These are phyloP conservation scores for Hydropsyche betteni DNA, from an alignment of 2,888 invertebrate genomes.

Conservation along the genomic window DNA sequence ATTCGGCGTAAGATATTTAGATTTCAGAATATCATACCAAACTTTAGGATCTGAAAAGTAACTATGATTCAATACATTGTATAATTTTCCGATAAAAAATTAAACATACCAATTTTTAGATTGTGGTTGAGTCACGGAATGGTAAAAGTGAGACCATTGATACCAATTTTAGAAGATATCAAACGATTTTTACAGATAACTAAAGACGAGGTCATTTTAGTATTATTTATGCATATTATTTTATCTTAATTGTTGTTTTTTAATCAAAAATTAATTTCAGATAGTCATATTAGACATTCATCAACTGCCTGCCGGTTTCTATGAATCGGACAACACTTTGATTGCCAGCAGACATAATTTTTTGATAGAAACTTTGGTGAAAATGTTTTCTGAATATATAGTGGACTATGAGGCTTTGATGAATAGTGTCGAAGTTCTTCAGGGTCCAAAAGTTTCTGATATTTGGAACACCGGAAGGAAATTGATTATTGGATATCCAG, in stretches of 20 bases:
- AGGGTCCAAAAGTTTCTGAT: conserved; percentile 63
- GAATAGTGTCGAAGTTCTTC: conserved; percentile 59
- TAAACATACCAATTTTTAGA: conserved; percentile 58
- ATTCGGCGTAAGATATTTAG: conserved; percentile 83
- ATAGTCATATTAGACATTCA: conserved; percentile 84
- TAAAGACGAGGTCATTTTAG: conserved; percentile 66
- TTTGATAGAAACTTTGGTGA: conserved; percentile 65
- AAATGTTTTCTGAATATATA: conserved; percentile 67
- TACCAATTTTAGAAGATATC: conserved; percentile 74
- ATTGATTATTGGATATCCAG: conserved; percentile 67
- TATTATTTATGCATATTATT: neutral
- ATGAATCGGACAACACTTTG: conserved; percentile 60
- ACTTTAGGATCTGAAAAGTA: conserved; percentile 22
- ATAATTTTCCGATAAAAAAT: neutral
- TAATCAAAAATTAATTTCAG: conserved; percentile 53
- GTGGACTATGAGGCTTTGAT: conserved; percentile 59
- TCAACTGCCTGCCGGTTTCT: conserved; percentile 78
- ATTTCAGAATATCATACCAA: conserved; percentile 69
- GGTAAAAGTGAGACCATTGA: conserved; percentile 73
- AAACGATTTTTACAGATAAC: conserved; percentile 73
- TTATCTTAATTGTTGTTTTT: conserved; percentile 1
- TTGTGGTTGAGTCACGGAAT: conserved; percentile 81
- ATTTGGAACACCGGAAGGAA: conserved; percentile 63
- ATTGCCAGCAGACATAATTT: conserved; percentile 65
- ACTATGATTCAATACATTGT: neutral